Evolutionary conservation across 2,113 vertebrate genomes (phyloP).

Genomic region (Gadus macrocephalus): DNA sequence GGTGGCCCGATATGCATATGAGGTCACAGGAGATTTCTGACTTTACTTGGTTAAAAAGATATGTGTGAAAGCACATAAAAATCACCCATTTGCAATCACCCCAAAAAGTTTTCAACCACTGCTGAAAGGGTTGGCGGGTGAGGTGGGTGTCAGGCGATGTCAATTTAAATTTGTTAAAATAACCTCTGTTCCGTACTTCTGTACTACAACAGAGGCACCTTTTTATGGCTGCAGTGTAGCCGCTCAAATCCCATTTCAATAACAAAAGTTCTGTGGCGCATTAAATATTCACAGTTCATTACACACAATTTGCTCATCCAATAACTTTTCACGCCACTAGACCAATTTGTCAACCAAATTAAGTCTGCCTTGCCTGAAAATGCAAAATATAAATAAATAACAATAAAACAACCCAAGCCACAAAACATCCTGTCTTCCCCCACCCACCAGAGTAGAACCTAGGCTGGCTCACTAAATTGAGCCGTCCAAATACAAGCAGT

Average conservation of each 20-base stretch:
- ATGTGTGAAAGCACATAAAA: no score
- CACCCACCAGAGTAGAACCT: constrained; percentile 37
- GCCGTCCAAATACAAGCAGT: constrained; percentile 38
- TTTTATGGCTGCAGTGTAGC: constrained; percentile 55
- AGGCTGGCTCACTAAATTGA: constrained; percentile 7
- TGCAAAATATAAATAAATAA: not conserved
- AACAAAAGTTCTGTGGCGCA: constrained; percentile 62
- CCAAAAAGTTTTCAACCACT: no score
- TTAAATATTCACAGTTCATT: constrained; percentile 66
- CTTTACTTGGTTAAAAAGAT: no score
- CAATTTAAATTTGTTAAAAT: not conserved
- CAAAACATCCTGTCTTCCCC: constrained; percentile 47
- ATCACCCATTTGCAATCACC: no score
- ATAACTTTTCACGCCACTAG: constrained; percentile 52
- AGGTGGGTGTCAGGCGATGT: not conserved
- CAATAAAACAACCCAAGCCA: not conserved
- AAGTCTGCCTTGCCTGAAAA: constrained; percentile 44
- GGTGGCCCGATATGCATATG: no score
- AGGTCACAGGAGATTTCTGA: no score
- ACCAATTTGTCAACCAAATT: constrained; percentile 62
- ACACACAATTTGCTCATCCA: constrained; percentile 47
- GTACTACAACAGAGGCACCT: constrained; percentile 17
- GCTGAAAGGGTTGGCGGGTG: no score
- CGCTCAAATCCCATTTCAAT: constrained; percentile 62
- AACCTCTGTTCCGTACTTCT: not conserved